Conservation (phyloP, 1,140 invertebrate species). For the Hycleus phaleratus region DNA sequence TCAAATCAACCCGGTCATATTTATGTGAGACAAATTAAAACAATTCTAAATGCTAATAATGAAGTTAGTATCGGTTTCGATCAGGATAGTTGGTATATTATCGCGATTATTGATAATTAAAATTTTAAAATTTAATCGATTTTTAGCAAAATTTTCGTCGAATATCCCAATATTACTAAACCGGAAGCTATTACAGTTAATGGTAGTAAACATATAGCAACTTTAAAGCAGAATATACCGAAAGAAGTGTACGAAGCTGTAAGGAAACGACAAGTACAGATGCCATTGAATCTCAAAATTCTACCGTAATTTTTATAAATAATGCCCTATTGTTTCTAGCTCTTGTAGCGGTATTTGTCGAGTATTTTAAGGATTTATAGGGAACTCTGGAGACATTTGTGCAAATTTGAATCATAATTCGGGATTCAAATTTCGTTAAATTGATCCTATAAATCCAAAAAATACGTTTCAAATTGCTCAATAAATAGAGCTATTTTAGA, state of each 20-base stretch:
- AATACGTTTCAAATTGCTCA: neutral
- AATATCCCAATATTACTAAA: constrained; percentile 45
- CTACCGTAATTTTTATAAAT: constrained; percentile 44
- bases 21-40: constrained; percentile 19
- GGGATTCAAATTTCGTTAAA: too few species aligned
- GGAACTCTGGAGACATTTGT: too few species aligned
- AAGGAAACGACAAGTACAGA: constrained; percentile 55
- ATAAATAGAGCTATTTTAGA: too few species aligned
- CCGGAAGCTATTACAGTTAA: constrained; percentile 20
- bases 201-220: constrained; percentile 25
- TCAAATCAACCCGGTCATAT: constrained; percentile 56
- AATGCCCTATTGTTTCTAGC: too few species aligned
- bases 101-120: neutral
- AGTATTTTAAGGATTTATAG: too few species aligned
- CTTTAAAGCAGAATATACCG: constrained; percentile 53
- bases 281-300: constrained; percentile 44
- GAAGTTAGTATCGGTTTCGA: constrained; percentile 59
- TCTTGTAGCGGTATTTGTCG: too few species aligned
- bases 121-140: neutral
- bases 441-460: too few species aligned
- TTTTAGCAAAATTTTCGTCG: constrained; percentile 50
- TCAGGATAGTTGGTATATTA: constrained; percentile 40
- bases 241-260: constrained; percentile 72
- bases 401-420: too few species aligned
- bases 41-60: neutral